Evolutionary conservation across 2,888 invertebrate species (phyloP).

Genomic region (Trichopria drosophilae): DNA sequence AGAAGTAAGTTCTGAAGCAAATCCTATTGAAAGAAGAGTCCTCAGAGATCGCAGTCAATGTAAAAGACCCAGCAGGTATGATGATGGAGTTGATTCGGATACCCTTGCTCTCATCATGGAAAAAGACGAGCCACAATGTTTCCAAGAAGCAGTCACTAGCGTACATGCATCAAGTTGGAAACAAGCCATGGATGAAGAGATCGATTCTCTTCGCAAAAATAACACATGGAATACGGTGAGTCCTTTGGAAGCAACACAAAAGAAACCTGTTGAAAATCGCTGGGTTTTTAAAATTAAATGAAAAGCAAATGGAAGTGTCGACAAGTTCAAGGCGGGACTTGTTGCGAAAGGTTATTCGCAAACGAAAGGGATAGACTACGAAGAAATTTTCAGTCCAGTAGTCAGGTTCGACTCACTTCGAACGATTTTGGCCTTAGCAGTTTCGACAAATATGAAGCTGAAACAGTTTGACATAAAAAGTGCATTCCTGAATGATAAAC

Average conservation of each 20-base stretch:
- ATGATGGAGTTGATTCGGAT: no score
- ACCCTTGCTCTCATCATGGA: no score
- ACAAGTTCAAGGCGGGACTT: slow-evolving; percentile 42
- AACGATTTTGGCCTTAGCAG: slow-evolving; percentile 38
- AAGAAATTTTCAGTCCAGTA: slow-evolving; percentile 46
- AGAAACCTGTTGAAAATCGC: slow-evolving; percentile 5
- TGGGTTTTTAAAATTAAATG: slow-evolving; percentile 24
- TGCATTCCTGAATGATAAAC: slow-evolving; percentile 44
- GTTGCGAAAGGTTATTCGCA: slow-evolving; percentile 41
- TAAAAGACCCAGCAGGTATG: no score
- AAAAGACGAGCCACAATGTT: background rate
- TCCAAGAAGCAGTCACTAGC: background rate
- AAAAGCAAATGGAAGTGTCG: slow-evolving; percentile 33
- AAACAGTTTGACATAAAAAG: slow-evolving; percentile 45
- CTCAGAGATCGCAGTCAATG: no score
- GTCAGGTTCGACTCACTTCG: slow-evolving; percentile 40
- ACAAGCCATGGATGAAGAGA: slow-evolving; percentile 16
- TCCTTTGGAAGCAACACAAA: background rate
- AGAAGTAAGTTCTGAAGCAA: no score
- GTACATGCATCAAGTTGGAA: slow-evolving; percentile 7
- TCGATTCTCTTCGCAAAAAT: slow-evolving; percentile 11
- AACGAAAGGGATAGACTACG: slow-evolving; percentile 39
- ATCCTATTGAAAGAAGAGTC: no score
- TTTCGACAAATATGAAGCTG: slow-evolving; percentile 33
- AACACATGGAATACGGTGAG: slow-evolving; percentile 10